A percentile compares a stretch with the other conserved stretches of the same genome.
Conservation (phyloP, 92 coral and sea anemone species). For the Hydrozoanthus gracilis region DNA sequence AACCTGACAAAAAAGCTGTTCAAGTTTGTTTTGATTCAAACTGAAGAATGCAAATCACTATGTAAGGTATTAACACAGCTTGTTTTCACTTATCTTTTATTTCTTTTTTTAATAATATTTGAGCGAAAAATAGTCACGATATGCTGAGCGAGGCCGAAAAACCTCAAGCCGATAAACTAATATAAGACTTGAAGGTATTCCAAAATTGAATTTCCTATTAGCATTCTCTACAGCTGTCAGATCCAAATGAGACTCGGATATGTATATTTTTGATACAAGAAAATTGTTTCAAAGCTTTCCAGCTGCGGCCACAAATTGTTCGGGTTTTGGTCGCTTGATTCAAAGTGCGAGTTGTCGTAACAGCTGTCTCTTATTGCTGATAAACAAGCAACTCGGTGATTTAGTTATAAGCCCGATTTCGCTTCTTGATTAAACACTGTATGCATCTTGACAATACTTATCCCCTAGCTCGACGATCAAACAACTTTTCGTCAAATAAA, state of each 20-base stretch:
- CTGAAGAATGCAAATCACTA: too few relatives aligned
- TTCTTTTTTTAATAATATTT: too few relatives aligned
- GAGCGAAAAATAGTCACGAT: too few relatives aligned
- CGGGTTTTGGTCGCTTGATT: background rate
- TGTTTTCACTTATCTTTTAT: too few relatives aligned
- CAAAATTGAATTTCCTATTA: background rate
- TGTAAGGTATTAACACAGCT: too few relatives aligned
- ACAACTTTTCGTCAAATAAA: conserved; percentile 1
- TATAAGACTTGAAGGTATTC: background rate
- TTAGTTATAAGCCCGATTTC: conserved; percentile 1
- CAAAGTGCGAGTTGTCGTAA: background rate
- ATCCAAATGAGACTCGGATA: background rate
- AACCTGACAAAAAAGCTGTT: too few relatives aligned
- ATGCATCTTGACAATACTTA: background rate
- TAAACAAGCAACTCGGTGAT: background rate
- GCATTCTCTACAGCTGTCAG: background rate
- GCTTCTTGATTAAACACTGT: conserved; percentile 8
- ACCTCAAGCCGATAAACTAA: too few relatives aligned
- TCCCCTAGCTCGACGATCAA: background rate
- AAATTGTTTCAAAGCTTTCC: background rate
- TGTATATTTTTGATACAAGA: background rate
- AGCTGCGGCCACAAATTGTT: background rate
- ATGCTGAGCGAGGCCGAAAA: too few relatives aligned
- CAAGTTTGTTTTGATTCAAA: too few relatives aligned
- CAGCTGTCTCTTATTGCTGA: conserved; percentile 30